Base-by-base conservation (phyloP, 64 coral and sea anemone species). In the Acropora tenuis region DNA sequence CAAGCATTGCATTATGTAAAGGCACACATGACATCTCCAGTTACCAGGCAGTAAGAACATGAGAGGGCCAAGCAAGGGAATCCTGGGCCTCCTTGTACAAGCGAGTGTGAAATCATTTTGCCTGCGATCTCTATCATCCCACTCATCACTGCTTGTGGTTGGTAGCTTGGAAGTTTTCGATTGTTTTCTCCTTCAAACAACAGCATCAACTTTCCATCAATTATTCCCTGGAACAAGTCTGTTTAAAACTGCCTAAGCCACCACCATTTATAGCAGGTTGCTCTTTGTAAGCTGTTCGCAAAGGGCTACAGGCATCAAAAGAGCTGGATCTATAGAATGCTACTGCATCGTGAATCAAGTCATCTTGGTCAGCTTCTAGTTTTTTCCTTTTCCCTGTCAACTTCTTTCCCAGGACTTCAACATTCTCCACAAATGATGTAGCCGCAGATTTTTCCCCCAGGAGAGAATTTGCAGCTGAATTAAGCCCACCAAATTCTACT, bases 1-100 rank as follows among this genome's bases (percentile, higher is more conserved):
- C 71, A 79, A 48, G 13, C 53, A 47, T 92, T 45, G 15, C 90
- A 86, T 45, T 92, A 92, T 5, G 91, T 84, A 74, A 88, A 48
- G 2, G 91, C 91, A 87, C 76, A 87, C 83, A 87, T 88, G n/a
- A 93, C 59, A 73, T 87, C 77, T 69, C 88, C 88, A 71, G 77
- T 90, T 1, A 90, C 88, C 1, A 90, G 60, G 60, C 81, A 90
- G 45, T 89, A 89, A 30, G 57, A 89, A 41, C 87, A 89, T 18
- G 87, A 74, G n/a, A 76, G 16, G 17, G 87, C 87, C 10, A 89
- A 48, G 50, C 41, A 90, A 19, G 91, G 55, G 8, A 93, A 80
- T 79, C 91, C 83, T 48, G 83, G 75, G 10, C 91, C 83, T 41
- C 83, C 83, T 50, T 79, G 91, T 43, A 77, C 83, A 13, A 93